Percentiles rank a stretch among this genome's conserved stretches.
Conservation (phyloP, 1,140 invertebrate genomes). For the Macrobrachium nipponense region DNA sequence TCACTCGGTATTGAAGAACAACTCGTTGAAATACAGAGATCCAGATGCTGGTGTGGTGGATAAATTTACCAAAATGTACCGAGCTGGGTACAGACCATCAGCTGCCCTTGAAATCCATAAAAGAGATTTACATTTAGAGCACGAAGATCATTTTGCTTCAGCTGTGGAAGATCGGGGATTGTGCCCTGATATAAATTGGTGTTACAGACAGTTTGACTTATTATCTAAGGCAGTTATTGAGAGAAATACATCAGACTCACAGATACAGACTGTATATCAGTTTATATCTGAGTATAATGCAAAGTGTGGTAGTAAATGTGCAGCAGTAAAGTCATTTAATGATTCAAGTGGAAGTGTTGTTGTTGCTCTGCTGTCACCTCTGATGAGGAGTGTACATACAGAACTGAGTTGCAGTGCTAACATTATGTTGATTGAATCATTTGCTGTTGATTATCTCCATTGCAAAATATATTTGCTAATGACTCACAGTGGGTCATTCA, state of each 20-base stretch:
- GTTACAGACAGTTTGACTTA: conserved; percentile 19
- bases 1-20: neutral
- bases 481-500: neutral
- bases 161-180: conserved; percentile 15
- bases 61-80: conserved; percentile 12
- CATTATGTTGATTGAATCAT: neutral
- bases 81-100: conserved; percentile 10
- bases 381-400: conserved; percentile 2
- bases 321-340: neutral
- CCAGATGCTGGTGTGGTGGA: conserved; percentile 6
- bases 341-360: neutral
- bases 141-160: neutral
- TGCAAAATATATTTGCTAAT: neutral
- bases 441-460: conserved; percentile 2
- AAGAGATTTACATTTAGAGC: conserved; percentile 12
- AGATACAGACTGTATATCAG: neutral
- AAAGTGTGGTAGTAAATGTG: neutral
- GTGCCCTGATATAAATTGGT: conserved; percentile 26
- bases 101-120: conserved; percentile 26
- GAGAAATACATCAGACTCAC: neutral
- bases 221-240: neutral
- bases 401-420: neutral
- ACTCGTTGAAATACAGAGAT: neutral
- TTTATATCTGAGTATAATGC: neutral
- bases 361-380: neutral